Evolutionary conservation across 2,888 invertebrate genomes (phyloP).

Genomic region (Muschampia plurimacula): DNA sequence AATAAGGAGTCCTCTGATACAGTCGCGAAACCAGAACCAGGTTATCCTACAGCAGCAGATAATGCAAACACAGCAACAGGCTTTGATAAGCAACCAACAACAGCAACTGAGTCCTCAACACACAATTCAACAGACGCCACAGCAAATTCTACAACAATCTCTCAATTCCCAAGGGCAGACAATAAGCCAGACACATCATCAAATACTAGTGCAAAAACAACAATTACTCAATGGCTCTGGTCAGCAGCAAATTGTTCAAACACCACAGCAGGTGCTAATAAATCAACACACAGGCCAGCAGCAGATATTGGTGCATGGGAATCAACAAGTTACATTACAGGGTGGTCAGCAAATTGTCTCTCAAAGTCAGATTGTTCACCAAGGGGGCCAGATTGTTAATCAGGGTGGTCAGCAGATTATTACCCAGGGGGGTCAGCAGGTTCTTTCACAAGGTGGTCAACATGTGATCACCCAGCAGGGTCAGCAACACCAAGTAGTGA

Average conservation of each 20-base stretch:
- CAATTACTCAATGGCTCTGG: slow-evolving; percentile 85
- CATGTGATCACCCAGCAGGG: slow-evolving; percentile 81
- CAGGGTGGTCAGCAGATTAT: slow-evolving; percentile 78
- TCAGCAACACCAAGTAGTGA: slow-evolving; percentile 79
- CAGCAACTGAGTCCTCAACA: slow-evolving; percentile 83
- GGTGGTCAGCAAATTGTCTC: slow-evolving; percentile 79
- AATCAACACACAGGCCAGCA: slow-evolving; percentile 81
- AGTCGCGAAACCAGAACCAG: slow-evolving; percentile 80
- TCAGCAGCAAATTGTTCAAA: slow-evolving; percentile 80
- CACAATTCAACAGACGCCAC: slow-evolving; percentile 81
- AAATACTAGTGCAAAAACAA: slow-evolving; percentile 83
- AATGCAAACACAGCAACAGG: slow-evolving; percentile 83
- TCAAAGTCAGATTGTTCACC: slow-evolving; percentile 79
- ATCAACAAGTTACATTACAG: slow-evolving; percentile 80
- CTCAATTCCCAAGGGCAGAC: slow-evolving; percentile 83
- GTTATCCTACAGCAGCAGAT: slow-evolving; percentile 85
- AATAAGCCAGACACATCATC: slow-evolving; percentile 80
- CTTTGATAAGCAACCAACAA: slow-evolving; percentile 76
- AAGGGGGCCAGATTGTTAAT: slow-evolving; percentile 77
- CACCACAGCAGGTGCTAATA: slow-evolving; percentile 82
- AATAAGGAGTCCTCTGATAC: slow-evolving; percentile 77
- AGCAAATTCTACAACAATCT: slow-evolving; percentile 87
- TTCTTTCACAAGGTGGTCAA: slow-evolving; percentile 78
- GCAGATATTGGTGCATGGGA: slow-evolving; percentile 80
- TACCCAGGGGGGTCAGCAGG: slow-evolving; percentile 74